phyloP scores from a whole-genome alignment of 2,888 invertebrate genomes.

The Zelleria hepariella region DNA sequence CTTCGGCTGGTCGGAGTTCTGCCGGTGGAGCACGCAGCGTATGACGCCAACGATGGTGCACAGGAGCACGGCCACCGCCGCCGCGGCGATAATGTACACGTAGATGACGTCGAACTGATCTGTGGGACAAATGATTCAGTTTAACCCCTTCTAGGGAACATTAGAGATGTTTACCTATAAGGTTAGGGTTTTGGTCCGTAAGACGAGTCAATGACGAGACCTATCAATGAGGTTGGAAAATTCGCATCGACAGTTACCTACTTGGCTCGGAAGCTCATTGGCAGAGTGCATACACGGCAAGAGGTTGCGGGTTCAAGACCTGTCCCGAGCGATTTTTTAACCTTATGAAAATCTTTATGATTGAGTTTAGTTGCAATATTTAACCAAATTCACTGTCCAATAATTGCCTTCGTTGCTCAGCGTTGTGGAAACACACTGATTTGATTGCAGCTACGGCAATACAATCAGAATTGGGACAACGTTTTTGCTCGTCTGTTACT shows the following conservation, averaged over 20 bases:
- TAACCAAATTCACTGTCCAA: neutral
- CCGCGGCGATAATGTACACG: constrained; percentile 85
- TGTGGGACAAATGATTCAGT: constrained; percentile 40
- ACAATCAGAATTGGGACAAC: too few species aligned
- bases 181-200: too few species aligned
- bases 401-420: neutral
- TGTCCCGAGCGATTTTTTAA: too few species aligned
- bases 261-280: too few species aligned
- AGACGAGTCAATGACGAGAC: too few species aligned
- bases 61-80: constrained; percentile 79
- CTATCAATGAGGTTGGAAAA: too few species aligned
- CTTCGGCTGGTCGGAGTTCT: constrained; percentile 75
- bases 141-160: too few species aligned
- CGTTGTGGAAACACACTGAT: neutral
- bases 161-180: too few species aligned
- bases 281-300: too few species aligned
- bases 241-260: too few species aligned
- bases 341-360: too few species aligned
- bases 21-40: constrained; percentile 78
- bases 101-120: constrained; percentile 86
- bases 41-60: constrained; percentile 80
- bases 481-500: neutral
- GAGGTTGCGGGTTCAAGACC: too few species aligned
- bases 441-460: neutral
- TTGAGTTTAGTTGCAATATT: neutral